Base-by-base conservation (phyloP, 2,113 vertebrate species). In the Podarcis muralis region DNA sequence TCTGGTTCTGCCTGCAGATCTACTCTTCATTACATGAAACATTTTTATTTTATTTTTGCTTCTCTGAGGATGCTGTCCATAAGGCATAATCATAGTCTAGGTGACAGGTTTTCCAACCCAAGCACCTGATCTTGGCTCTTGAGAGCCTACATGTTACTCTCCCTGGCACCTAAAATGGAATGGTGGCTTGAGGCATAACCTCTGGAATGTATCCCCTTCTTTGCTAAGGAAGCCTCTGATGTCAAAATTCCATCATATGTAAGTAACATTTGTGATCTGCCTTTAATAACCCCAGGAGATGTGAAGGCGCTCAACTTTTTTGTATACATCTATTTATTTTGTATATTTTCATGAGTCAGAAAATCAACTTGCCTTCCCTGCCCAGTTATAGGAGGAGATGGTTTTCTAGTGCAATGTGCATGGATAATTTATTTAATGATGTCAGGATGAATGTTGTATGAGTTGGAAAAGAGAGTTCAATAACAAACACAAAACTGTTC, bases 301-400 rank as follows among this genome's bases (percentile, higher is more conserved):
- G 27, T 80, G 69, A 90, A 85, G 87, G 71, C 8, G 1, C 27
- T 53, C 76, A 71, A 79, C 88, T 76, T 86, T 84, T 87, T 94
- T 92, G 90, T 90, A 66, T 91, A 75, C 1, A 59, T 87, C 81
- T 92, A 27, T 94, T 94, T 92, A 91, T 93, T 95, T 92, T 92
- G 84, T 94, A 88, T 13, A 40, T 89, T 91, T 91, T 90, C 25
- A 83, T 9, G n/a, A 68, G 15, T 83, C 48, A 78, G 43, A 12
- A 40, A 90, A 69, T 22, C 18, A 57, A 40, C 65, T 71, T 62
- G 53, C 69, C 53, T 35, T 62, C 71, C 53, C 40, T 78, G 20
- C 69, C 65, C 48, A 22, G 48, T 71, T 72, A 20, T 53, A 20
- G 32, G 43, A 69, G 22, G 35, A 72, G 35, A 74, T 35, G 16